Evolutionary conservation across 2,797 vertebrate species (phyloP).

Genomic region (Chrysocyon brachyurus): DNA sequence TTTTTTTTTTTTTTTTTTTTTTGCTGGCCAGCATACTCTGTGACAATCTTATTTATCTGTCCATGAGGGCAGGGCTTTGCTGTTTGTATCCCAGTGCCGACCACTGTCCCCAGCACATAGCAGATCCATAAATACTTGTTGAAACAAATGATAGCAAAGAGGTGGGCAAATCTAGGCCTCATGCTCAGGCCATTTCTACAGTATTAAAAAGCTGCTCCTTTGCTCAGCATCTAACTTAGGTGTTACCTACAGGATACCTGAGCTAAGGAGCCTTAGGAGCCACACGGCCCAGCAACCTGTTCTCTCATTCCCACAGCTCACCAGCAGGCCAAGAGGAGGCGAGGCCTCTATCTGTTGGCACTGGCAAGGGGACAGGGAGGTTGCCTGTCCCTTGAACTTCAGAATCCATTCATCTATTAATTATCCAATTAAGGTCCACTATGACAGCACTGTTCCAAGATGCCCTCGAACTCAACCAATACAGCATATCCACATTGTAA

Average conservation of each 20-base stretch:
- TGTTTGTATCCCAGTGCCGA: neutral
- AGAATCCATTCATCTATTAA: conserved; percentile 91
- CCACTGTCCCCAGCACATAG: neutral
- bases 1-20: neutral
- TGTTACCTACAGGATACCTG: neutral
- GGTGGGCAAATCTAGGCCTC: neutral
- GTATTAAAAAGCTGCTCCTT: neutral
- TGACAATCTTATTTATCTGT: neutral
- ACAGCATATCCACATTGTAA: conserved; percentile 86
- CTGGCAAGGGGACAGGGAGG: conserved; percentile 77
- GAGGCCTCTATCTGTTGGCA: conserved; percentile 74
- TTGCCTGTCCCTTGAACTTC: conserved; percentile 79
- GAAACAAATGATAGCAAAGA: neutral
- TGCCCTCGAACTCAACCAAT: conserved; percentile 88
- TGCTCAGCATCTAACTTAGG: neutral
- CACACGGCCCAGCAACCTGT: neutral
- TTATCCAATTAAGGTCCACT: conserved; percentile 89
- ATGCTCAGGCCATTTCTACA: neutral
- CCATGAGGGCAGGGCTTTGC: neutral
- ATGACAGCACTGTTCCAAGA: conserved; percentile 88
- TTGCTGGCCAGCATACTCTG: neutral
- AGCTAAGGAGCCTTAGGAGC: neutral
- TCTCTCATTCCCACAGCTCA: conserved; percentile 74
- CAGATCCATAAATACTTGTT: neutral
- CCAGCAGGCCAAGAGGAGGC: conserved; percentile 74